Evolutionary conservation across 2,888 invertebrate species (phyloP), one percentile per base, ranked within the genome.

Genomic region (Oscheius sp.): DNA sequence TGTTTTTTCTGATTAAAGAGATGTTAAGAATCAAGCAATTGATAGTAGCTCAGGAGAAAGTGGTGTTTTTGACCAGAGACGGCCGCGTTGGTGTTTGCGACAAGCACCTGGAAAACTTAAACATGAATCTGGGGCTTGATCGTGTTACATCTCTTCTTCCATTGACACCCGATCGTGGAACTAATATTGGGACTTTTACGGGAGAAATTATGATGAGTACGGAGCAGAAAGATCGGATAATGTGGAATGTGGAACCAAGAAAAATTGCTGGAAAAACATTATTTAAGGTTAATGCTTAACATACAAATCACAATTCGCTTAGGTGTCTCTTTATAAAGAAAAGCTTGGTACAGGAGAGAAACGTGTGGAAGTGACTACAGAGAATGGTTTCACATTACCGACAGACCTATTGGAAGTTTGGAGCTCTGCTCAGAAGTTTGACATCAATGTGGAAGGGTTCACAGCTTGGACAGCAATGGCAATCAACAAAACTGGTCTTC

Each of bases 351-450:
- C 72, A 9, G 82, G 76, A 37, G 71, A 78, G 21, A 76, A 78
- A 48, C 73, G 74, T 2, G 65, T 73, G 10, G 73, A 66, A 50
- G 74, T 87, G 51, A 80, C 85, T 32, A 75, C 80, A 51, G 77
- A 78, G 3, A 77, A 79, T 29, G 75, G 78, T 42, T 82, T 76
- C 50, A 76, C 79, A 2, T 75, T 88, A 7, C 87, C 87, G 0
- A n/a, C 70, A 1, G 62, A 76, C 2, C 72, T 87, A 3, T 76
- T 87, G n/a, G 80, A 84, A 9, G 63, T 47, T 7, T 88, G 88
- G 88, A 80, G 75, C 51, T 85, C 85, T 21, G 82, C 85, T 2
- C 88, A 88, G 57, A 74, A 82, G n/a, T 88, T 88, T 59, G 88
- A 88, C 71, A 82, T 85, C 1, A 79, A 81, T 9, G 73, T 88